Conservation (phyloP, 2,797 vertebrate genomes). For the Myoxocephalus aenaeus region DNA sequence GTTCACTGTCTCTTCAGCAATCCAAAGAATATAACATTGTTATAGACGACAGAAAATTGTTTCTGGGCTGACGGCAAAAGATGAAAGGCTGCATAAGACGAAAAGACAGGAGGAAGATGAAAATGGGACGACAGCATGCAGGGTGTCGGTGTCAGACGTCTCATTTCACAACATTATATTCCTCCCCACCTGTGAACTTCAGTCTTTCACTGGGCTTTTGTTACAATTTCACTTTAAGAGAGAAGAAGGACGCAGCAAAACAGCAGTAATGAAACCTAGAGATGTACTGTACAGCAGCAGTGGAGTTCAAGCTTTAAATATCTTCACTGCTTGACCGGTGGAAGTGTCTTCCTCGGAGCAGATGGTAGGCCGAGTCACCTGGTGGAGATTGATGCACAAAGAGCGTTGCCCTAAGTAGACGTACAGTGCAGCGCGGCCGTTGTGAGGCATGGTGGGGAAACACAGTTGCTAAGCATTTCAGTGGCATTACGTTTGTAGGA, state of each 20-base stretch:
- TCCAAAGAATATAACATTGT: conserved; percentile 26
- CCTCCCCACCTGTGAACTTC: neutral
- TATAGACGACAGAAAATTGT: conserved; percentile 31
- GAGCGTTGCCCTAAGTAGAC: conserved; percentile 54
- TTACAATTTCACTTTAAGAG: neutral
- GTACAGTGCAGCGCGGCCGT: conserved; percentile 7
- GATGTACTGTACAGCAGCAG: neutral
- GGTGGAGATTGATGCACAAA: conserved; percentile 55
- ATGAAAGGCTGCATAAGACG: conserved; percentile 11
- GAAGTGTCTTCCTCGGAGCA: conserved; percentile 41
- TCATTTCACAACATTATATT: conserved; percentile 18
- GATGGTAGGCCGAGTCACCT: conserved; percentile 54
- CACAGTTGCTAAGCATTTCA: conserved; percentile 51
- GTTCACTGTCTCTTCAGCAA: conserved; percentile 36
- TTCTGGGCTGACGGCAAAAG: conserved; percentile 45
- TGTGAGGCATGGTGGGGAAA: conserved; percentile 55
- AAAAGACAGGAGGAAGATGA: neutral
- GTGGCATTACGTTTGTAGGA: conserved; percentile 14
- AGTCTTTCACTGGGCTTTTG: neutral
- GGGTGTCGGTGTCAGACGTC: conserved; percentile 31
- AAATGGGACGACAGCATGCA: conserved; percentile 12
- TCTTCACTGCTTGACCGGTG: conserved; percentile 27
- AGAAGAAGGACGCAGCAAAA: neutral
- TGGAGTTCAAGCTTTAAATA: conserved; percentile 26
- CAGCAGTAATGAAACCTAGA: neutral